These are phyloP conservation scores for Erinaceus europaeus DNA, from an alignment of 2,113 vertebrate genomes.

Conservation along the genomic window DNA sequence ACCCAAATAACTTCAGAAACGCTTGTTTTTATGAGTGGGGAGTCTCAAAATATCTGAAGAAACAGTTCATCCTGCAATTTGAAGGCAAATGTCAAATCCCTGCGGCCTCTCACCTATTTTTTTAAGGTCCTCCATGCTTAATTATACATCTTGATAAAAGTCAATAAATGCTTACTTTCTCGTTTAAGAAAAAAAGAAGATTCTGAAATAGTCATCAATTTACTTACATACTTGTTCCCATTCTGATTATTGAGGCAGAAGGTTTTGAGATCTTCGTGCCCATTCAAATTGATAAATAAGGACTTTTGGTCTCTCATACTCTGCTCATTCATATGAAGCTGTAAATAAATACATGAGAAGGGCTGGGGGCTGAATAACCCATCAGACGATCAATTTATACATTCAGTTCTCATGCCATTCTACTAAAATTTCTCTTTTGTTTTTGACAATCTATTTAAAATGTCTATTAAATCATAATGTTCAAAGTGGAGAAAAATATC, in stretches of 20 bases:
- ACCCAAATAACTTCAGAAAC: neutral
- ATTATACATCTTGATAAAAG: neutral
- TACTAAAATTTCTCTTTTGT: conserved; percentile 70
- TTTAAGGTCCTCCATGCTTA: neutral
- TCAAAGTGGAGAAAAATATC: conserved; percentile 60
- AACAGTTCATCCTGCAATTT: neutral
- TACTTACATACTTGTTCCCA: neutral
- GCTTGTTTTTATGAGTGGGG: neutral
- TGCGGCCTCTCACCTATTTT: neutral
- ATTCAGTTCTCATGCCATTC: conserved; percentile 37
- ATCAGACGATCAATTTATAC: conserved; percentile 49
- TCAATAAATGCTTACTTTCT: neutral
- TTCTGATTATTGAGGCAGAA: neutral
- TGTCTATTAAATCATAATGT: conserved; percentile 58
- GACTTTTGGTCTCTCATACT: conserved; percentile 1
- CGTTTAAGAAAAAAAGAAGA: neutral
- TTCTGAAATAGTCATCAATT: neutral
- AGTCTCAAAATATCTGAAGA: neutral
- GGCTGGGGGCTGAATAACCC: conserved; percentile 47
- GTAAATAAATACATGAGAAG: conserved; percentile 32
- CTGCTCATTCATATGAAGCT: conserved; percentile 46
- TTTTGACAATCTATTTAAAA: conserved; percentile 72
- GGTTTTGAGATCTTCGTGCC: neutral
- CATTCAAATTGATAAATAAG: neutral
- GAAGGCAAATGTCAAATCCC: neutral